A percentile compares a stretch with the other conserved stretches of the same genome.
phyloP scores from a whole-genome alignment of 1,140 invertebrate genomes.

The Papilio polytes region DNA sequence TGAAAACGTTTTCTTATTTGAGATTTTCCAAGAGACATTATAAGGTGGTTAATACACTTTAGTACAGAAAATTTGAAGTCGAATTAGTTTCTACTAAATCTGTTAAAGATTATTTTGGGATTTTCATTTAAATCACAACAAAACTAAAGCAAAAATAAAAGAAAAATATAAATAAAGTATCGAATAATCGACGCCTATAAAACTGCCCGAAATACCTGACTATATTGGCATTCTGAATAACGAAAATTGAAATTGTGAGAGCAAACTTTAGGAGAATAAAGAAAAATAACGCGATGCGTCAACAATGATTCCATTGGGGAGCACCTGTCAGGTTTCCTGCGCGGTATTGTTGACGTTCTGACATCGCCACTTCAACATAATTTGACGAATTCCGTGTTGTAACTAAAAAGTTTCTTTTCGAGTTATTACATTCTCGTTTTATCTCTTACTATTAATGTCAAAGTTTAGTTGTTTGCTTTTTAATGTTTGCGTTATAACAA shows the following conservation, averaged over 20 bases:
- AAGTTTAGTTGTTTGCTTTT: neutral
- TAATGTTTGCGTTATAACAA: neutral
- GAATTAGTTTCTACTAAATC: no score
- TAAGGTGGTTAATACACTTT: neutral
- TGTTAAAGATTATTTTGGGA: neutral
- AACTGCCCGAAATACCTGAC: conserved; percentile 2
- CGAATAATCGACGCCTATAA: neutral
- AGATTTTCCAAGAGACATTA: neutral
- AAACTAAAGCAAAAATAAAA: neutral
- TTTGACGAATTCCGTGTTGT: neutral
- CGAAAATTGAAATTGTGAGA: conserved; percentile 33
- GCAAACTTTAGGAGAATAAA: conserved; percentile 23
- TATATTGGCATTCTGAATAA: conserved; percentile 14
- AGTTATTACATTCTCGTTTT: neutral
- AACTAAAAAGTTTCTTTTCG: neutral
- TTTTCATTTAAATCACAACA: neutral
- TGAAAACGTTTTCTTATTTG: neutral
- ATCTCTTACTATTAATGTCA: neutral
- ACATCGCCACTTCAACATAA: conserved; percentile 17
- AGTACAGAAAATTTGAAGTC: neutral
- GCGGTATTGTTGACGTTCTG: neutral
- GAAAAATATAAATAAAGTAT: neutral
- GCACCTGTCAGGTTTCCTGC: conserved; percentile 1
- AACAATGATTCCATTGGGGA: conserved; percentile 24
- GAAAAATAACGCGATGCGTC: conserved; percentile 28